phyloP scores from a whole-genome alignment of 2,797 vertebrate genomes.

The Pantherophis vulpinus region DNA sequence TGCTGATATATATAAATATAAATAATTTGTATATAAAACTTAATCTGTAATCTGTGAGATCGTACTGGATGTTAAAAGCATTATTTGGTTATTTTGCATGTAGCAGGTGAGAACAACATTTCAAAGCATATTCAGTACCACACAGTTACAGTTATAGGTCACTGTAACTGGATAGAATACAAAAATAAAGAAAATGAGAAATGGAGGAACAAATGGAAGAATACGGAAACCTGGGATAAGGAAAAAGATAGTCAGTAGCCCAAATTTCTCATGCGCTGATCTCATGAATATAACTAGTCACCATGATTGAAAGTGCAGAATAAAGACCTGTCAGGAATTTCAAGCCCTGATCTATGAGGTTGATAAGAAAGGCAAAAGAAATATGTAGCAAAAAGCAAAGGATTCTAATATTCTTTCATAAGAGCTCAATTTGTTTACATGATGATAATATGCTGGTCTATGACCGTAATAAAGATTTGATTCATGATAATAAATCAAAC shows the following conservation, averaged over 20 bases:
- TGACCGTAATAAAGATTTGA: not conserved
- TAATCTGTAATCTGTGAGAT: not conserved
- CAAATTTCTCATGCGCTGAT: not conserved
- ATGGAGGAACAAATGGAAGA: not conserved
- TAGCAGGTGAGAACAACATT: not conserved
- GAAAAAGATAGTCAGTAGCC: not conserved
- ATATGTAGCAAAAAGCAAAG: not conserved
- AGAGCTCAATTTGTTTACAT: not conserved
- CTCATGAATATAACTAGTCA: not conserved
- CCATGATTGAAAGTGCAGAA: not conserved
- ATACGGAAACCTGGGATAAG: not conserved
- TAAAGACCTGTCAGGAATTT: not conserved
- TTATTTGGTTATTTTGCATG: not conserved
- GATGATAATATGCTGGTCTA: not conserved
- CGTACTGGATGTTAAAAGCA: not conserved
- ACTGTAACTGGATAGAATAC: not conserved
- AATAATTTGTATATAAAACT: not conserved
- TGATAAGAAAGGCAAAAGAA: conserved; percentile 11
- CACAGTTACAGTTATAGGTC: not conserved
- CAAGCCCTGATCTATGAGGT: not conserved
- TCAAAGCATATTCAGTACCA: not conserved
- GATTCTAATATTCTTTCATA: not conserved
- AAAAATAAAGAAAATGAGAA: not conserved
- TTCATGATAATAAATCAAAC: conserved; percentile 6
- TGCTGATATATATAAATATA: no score